Conservation (phyloP, 2,113 vertebrate genomes). For the Gobius niger region DNA sequence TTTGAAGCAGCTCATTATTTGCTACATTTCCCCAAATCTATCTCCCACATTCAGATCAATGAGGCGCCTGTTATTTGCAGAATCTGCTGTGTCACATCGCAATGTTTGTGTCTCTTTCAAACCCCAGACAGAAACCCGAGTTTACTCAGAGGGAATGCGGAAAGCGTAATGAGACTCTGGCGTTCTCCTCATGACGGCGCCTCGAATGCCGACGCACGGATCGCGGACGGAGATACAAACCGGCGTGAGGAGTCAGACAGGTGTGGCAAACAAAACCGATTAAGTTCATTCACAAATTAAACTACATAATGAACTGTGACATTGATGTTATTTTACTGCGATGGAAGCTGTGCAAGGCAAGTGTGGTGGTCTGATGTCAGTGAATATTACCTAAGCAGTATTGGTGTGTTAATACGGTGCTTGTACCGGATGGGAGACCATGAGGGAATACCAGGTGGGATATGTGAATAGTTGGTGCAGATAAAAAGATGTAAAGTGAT, state of each 20-base stretch:
- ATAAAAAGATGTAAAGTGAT: too few relatives aligned
- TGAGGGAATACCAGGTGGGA: too few relatives aligned
- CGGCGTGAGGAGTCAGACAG: background rate
- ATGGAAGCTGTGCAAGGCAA: too few relatives aligned
- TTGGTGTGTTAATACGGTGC: too few relatives aligned
- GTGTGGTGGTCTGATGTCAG: too few relatives aligned
- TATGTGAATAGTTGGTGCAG: too few relatives aligned
- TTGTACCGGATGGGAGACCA: too few relatives aligned
- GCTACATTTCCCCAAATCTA: conserved; percentile 20
- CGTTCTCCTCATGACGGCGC: background rate
- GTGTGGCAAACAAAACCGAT: background rate
- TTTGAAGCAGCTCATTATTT: conserved; percentile 52
- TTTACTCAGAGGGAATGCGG: conserved; percentile 1
- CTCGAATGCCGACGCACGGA: conserved; percentile 3
- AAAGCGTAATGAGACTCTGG: conserved; percentile 15
- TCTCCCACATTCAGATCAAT: conserved; percentile 33
- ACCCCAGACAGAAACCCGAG: background rate
- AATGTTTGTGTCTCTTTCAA: conserved; percentile 17
- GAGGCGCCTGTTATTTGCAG: conserved; percentile 22
- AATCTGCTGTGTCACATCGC: conserved; percentile 13
- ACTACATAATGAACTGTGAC: too few relatives aligned
- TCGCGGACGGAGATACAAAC: conserved; percentile 1
- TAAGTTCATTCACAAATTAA: too few relatives aligned
- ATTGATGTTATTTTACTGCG: too few relatives aligned
- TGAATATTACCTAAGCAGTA: too few relatives aligned